Conservation (phyloP, 2,888 invertebrate genomes). For the Petrolisthes cinctipes region DNA sequence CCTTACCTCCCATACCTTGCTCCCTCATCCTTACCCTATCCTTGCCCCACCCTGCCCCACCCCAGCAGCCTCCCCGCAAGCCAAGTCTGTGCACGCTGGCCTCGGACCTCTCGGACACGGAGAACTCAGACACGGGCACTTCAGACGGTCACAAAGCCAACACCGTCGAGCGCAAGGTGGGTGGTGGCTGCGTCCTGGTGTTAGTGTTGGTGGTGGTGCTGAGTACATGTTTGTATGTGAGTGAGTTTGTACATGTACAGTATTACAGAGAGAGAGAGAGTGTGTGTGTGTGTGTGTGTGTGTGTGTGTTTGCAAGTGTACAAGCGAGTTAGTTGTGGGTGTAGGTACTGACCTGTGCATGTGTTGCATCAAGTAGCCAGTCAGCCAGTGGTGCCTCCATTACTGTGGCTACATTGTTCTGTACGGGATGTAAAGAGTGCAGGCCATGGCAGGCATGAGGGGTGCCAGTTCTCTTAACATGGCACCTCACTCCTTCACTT, state of each 20-base stretch:
- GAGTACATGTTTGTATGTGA: background rate
- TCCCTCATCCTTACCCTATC: slow-evolving; percentile 33
- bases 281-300: no score
- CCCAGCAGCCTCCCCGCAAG: slow-evolving; percentile 70
- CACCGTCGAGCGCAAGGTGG: slow-evolving; percentile 78
- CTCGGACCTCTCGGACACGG: slow-evolving; percentile 87
- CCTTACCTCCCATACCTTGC: slow-evolving; percentile 19
- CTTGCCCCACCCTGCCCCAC: slow-evolving; percentile 69
- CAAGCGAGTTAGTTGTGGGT: no score
- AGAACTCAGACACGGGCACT: slow-evolving; percentile 86
- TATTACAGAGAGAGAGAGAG: background rate
- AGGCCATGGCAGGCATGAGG: no score
- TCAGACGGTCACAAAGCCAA: slow-evolving; percentile 81
- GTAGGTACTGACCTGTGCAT: no score
- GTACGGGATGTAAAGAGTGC: no score
- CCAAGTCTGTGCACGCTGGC: slow-evolving; percentile 72
- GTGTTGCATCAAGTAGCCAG: no score
- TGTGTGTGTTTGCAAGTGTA: no score
- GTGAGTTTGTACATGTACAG: background rate
- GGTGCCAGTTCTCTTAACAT: no score
- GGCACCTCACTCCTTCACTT: no score
- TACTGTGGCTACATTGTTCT: no score
- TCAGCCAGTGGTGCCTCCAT: no score
- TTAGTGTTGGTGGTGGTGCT: slow-evolving; percentile 11
- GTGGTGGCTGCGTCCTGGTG: slow-evolving; percentile 29